These are phyloP conservation scores for Gastrophysa polygoni DNA, from an alignment of 2,888 invertebrate genomes.

Conservation along the genomic window DNA sequence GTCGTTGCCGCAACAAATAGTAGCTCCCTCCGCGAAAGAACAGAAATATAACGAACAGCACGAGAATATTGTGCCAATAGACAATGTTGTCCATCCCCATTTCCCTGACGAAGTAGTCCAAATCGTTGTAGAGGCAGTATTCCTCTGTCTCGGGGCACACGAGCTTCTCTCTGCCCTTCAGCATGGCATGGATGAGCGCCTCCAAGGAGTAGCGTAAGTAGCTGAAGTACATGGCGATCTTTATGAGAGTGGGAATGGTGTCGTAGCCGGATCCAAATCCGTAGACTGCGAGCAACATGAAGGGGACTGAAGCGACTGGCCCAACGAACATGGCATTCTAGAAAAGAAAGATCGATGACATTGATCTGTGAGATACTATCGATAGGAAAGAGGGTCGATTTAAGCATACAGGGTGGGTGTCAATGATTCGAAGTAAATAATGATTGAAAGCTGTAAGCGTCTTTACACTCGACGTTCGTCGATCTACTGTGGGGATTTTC, in stretches of 20 bases:
- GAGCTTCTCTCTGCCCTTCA: constrained; percentile 74
- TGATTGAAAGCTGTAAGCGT: too few species aligned
- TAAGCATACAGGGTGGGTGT: too few species aligned
- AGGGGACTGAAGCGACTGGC: constrained; percentile 83
- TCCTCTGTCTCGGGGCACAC: constrained; percentile 73
- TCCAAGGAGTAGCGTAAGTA: constrained; percentile 74
- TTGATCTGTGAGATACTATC: neutral
- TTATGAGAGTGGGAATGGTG: constrained; percentile 72
- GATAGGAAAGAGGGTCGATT: too few species aligned
- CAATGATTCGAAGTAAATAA: too few species aligned
- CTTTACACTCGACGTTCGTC: too few species aligned
- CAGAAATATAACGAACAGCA: constrained; percentile 67
- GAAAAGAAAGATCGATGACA: constrained; percentile 40
- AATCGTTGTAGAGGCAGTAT: constrained; percentile 78
- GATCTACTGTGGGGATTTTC: too few species aligned
- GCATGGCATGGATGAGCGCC: constrained; percentile 79
- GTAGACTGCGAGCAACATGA: constrained; percentile 86
- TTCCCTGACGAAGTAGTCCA: constrained; percentile 73
- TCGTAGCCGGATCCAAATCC: constrained; percentile 81
- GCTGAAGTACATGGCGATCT: constrained; percentile 80
- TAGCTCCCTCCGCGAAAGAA: constrained; percentile 71
- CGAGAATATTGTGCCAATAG: constrained; percentile 71
- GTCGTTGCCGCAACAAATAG: constrained; percentile 73
- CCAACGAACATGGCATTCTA: constrained; percentile 91
- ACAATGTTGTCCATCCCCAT: constrained; percentile 76